Base-by-base conservation (phyloP, 2,113 vertebrate species). In the Nibea albiflora region DNA sequence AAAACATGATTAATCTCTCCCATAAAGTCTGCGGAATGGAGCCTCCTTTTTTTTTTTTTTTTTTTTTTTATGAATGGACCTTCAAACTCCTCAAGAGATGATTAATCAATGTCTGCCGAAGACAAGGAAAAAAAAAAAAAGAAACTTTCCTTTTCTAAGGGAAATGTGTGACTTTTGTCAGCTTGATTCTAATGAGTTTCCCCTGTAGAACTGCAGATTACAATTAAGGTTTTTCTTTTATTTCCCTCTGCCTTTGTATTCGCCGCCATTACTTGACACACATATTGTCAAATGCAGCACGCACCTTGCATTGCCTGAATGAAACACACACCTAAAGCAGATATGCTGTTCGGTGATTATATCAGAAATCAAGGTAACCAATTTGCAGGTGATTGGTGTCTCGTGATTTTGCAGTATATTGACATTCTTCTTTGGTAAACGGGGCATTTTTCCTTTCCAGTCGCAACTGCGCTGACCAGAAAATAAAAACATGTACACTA, bases 1-100 rank as follows among this genome's bases (percentile, higher is more conserved):
- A 87, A 89, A 90, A 90, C 82, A 87, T 90, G 91, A 93, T 92
- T 90, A 92, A 91, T 93, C 83, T 83, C 84, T 31, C 76, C 79
- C 31, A 90, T 89, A 87, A 87, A 86, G 52, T 68, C 58, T 67
- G 78, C 12, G 44, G 64, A 88, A 88, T 49, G 44, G 78, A 78
- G 84, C 79, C 70, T 63, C 68, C 42, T 57, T 84, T 81, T 26
- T 26, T 26, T 81, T 86, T 83, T 26, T 26, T 81, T 86, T 83
- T 57, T 84, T 81, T 26, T 26, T 26, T 81, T 86, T 83, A 84
- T 87, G 78, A 90, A 88, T 83, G 84, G 84, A 88, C 88, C 82
- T 91, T 91, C 80, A 89, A 87, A 73, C 76, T 84, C 75, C 63
- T 85, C 62, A 70, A 76, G 78, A 85, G 78, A 91, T 86, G 73